These are phyloP conservation scores for Zosterops japonicus DNA, from an alignment of 2,113 vertebrate species.

Conservation along the genomic window DNA sequence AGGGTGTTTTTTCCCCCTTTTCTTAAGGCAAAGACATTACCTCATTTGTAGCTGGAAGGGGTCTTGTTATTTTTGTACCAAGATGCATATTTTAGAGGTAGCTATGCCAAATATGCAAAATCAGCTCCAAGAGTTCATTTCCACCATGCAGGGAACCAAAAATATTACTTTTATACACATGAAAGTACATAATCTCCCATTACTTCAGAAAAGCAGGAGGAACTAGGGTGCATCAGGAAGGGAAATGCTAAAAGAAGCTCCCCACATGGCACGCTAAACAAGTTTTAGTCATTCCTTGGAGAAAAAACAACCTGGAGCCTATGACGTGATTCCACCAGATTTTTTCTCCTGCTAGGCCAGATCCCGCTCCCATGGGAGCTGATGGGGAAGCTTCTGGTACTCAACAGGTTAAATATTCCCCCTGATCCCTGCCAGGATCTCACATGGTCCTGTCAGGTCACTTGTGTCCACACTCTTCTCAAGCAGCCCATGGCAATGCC, in stretches of 20 bases:
- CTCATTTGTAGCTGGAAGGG: slow-evolving; percentile 24
- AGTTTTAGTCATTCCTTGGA: not conserved
- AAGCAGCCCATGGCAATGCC: not conserved
- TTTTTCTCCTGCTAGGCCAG: not conserved
- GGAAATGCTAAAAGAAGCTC: not conserved
- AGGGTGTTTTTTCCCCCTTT: not conserved
- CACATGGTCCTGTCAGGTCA: too few relatives aligned
- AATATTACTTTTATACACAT: not conserved
- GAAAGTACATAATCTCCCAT: not conserved
- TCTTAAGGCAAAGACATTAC: not conserved
- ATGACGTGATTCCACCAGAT: not conserved
- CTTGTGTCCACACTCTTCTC: accelerated
- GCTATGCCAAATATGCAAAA: slow-evolving; percentile 24
- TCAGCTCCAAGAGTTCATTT: slow-evolving; percentile 22
- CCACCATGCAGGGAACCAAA: not conserved
- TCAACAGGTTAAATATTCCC: not conserved
- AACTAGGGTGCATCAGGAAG: not conserved
- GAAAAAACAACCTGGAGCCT: not conserved
- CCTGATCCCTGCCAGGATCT: not conserved
- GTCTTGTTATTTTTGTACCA: slow-evolving; percentile 34
- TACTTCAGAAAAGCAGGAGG: not conserved
- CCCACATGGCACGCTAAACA: accelerated
- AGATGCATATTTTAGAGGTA: not conserved
- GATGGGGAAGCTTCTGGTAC: not conserved
- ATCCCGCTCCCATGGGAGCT: not conserved